A percentile compares a stretch with the other conserved stretches of the same genome.
phyloP scores from a whole-genome alignment of 2,888 invertebrate genomes.

The Agrenia bidenticulata region DNA sequence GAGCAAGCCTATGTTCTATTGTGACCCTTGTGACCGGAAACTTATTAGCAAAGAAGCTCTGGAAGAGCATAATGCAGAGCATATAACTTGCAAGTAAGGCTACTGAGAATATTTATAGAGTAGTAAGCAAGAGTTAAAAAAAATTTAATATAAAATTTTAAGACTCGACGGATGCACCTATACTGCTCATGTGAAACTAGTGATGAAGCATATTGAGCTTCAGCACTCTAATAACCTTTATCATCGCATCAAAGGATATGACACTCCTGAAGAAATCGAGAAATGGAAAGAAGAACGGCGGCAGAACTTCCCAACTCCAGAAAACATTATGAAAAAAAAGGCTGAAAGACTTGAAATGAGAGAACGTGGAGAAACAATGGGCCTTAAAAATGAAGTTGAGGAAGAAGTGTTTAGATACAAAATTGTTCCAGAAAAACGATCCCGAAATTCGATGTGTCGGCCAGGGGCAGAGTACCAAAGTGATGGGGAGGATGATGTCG shows the following conservation, averaged over 20 bases:
- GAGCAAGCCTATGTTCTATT: slow-evolving; percentile 50
- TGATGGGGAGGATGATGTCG: slow-evolving; percentile 13
- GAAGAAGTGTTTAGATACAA: background rate
- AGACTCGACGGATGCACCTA: slow-evolving; percentile 78
- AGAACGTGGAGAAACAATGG: slow-evolving; percentile 68
- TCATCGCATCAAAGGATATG: slow-evolving; percentile 71
- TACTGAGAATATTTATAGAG: background rate
- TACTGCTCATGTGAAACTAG: slow-evolving; percentile 73
- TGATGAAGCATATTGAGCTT: slow-evolving; percentile 77
- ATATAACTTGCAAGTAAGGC: slow-evolving; percentile 66
- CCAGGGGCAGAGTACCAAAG: background rate
- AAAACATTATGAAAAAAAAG: slow-evolving; percentile 66
- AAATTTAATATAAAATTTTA: slow-evolving; percentile 31
- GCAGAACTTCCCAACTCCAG: slow-evolving; percentile 72
- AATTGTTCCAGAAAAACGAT: slow-evolving; percentile 30
- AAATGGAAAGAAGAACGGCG: slow-evolving; percentile 83
- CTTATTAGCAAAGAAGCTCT: slow-evolving; percentile 65
- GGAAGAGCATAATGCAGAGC: slow-evolving; percentile 69
- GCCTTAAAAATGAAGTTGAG: background rate
- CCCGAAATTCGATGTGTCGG: slow-evolving; percentile 16
- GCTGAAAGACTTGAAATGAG: slow-evolving; percentile 67
- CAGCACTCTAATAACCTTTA: slow-evolving; percentile 84
- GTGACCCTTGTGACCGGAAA: slow-evolving; percentile 77
- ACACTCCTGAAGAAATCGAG: slow-evolving; percentile 76
- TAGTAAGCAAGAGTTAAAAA: background rate